A percentile compares a stretch with the other conserved stretches of the same genome.
phyloP scores from a whole-genome alignment of 2,888 invertebrate genomes.

The Drosophila paracracens region DNA sequence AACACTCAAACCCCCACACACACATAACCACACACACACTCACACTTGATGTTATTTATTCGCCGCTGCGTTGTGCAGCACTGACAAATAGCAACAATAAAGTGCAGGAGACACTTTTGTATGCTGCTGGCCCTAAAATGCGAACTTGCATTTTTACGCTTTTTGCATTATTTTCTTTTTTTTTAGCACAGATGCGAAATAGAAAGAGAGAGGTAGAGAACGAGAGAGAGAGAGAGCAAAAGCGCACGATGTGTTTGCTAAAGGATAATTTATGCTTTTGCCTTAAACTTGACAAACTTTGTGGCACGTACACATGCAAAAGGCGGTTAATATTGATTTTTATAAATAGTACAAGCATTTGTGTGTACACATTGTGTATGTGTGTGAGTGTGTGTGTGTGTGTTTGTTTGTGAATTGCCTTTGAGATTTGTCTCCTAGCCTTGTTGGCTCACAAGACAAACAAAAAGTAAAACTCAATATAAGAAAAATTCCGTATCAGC shows the following conservation, averaged over 20 bases:
- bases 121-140: background rate
- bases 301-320: conserved; percentile 41
- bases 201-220: background rate
- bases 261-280: conserved; percentile 65
- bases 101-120: background rate
- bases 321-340: conserved; percentile 51
- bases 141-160: background rate
- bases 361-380: background rate
- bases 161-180: background rate
- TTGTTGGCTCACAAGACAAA: conserved; percentile 1
- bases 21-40: background rate
- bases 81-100: background rate
- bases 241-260: conserved; percentile 24
- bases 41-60: conserved; percentile 46
- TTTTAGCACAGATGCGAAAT: background rate
- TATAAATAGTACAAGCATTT: background rate
- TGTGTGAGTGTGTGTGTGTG: conserved; percentile 8
- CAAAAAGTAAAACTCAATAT: conserved; percentile 5
- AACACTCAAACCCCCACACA: conserved; percentile 8
- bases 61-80: conserved; percentile 9
- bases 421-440: conserved; percentile 32
- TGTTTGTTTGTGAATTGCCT: conserved; percentile 36
- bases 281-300: conserved; percentile 67
- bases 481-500: background rate
- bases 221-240: background rate